A percentile compares a stretch with the other conserved stretches of the same genome.
These are phyloP conservation scores for Amphimedon queenslandica DNA, from an alignment of 37 sponge, comb jelly and placozoan genomes.

Conservation along the genomic window DNA sequence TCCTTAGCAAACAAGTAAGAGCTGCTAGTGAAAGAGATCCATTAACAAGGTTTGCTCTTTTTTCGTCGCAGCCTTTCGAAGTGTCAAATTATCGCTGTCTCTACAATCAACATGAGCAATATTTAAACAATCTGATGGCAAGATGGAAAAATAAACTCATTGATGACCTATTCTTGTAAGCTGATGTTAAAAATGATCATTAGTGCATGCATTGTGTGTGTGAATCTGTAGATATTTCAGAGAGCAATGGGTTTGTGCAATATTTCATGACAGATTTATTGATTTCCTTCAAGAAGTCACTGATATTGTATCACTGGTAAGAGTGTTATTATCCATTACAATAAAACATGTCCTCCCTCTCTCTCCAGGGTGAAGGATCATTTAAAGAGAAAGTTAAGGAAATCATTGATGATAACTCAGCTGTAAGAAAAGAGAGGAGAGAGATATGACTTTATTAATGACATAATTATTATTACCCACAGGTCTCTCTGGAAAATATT, in stretches of 20 bases:
- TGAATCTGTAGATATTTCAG: constrained; percentile 52
- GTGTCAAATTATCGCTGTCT: constrained; percentile 66
- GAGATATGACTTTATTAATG: too few species aligned
- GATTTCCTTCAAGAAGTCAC: constrained; percentile 82
- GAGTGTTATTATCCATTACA: not conserved
- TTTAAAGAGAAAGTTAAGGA: not conserved
- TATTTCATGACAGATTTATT: constrained; percentile 89
- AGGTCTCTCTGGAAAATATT: constrained; percentile 13
- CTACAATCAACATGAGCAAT: constrained; percentile 92
- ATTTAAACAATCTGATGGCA: constrained; percentile 79
- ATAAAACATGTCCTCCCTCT: too few species aligned
- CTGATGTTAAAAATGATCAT: not conserved
- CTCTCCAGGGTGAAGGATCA: constrained; percentile 6
- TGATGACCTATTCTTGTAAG: constrained; percentile 62
- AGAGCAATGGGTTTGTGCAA: constrained; percentile 83
- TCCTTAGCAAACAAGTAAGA: constrained; percentile 55
- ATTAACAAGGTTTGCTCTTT: constrained; percentile 16
- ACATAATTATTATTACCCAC: not conserved
- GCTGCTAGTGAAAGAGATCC: too few species aligned
- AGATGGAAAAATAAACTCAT: constrained; percentile 57
- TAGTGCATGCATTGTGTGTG: not conserved
- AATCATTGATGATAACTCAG: not conserved
- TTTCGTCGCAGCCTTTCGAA: constrained; percentile 46
- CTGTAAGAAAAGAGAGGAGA: constrained; percentile 4
- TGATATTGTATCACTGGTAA: constrained; percentile 32